Conservation (phyloP, 2,888 invertebrate species). For the Drosophila hamatofila region DNA sequence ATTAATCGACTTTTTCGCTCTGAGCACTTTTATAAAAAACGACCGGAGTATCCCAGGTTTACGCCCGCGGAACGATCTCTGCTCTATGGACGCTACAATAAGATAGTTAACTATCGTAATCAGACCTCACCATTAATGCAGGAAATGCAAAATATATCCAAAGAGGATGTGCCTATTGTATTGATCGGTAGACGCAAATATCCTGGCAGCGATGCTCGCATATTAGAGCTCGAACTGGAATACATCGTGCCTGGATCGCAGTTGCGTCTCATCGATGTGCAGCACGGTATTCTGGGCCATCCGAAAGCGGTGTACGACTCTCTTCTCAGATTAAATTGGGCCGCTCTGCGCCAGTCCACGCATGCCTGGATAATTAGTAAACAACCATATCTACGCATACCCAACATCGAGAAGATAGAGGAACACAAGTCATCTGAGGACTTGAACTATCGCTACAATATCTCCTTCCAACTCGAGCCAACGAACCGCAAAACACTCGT, state of each 20-base stretch:
- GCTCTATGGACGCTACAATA: constrained; percentile 2
- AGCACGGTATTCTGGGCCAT: constrained; percentile 4
- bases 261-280: neutral
- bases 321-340: neutral
- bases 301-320: neutral
- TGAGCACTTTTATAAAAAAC: neutral
- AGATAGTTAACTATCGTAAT: neutral
- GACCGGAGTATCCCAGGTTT: neutral
- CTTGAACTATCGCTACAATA: neutral
- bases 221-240: neutral
- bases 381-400: neutral
- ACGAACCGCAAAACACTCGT: neutral
- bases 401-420: neutral
- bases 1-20: constrained; percentile 5
- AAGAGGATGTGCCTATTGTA: neutral
- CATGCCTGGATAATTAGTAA: neutral
- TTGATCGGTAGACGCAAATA: neutral
- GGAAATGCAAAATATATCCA: neutral
- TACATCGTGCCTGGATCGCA: neutral
- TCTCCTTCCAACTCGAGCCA: neutral
- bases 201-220: neutral
- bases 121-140: constrained; percentile 1
- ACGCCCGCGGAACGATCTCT: neutral
- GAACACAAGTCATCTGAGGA: neutral
- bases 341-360: neutral